Evolutionary conservation across 2,113 vertebrate species (phyloP).

Genomic region (Merops nubicus): DNA sequence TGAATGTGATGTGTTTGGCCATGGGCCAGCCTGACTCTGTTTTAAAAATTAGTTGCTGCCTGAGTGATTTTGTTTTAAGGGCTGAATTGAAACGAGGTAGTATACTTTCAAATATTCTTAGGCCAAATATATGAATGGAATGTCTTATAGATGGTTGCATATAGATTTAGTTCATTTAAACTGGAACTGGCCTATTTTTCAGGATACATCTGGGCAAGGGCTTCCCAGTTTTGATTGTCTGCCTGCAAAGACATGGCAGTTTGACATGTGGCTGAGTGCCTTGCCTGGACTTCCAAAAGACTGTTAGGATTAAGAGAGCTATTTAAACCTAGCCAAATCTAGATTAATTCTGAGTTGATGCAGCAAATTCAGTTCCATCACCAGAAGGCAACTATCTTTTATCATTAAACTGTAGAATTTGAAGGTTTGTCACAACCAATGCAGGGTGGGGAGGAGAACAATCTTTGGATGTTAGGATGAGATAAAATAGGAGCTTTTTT

Average conservation of each 20-base stretch:
- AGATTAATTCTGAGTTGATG: background rate
- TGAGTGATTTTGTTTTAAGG: background rate
- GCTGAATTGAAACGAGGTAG: background rate
- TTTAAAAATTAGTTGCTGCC: background rate
- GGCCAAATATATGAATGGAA: background rate
- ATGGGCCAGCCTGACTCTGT: background rate
- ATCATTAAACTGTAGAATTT: background rate
- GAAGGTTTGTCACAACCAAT: background rate
- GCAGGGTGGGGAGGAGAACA: background rate
- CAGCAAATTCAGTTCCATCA: background rate
- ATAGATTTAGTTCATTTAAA: background rate
- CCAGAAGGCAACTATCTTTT: background rate
- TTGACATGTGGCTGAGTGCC: background rate
- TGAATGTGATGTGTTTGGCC: rapidly evolving
- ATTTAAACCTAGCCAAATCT: background rate
- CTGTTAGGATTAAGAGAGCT: background rate
- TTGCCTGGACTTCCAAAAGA: background rate
- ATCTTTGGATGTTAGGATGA: background rate
- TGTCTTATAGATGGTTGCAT: background rate
- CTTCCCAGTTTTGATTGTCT: background rate
- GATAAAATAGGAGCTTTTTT: background rate
- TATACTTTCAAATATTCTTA: background rate
- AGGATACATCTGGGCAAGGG: background rate
- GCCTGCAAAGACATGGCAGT: background rate
- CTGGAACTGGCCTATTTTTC: background rate